A percentile compares a stretch with the other conserved stretches of the same genome.
Evolutionary conservation across 2,888 invertebrate genomes (phyloP).

Genomic region (Agrotis segetum): DNA sequence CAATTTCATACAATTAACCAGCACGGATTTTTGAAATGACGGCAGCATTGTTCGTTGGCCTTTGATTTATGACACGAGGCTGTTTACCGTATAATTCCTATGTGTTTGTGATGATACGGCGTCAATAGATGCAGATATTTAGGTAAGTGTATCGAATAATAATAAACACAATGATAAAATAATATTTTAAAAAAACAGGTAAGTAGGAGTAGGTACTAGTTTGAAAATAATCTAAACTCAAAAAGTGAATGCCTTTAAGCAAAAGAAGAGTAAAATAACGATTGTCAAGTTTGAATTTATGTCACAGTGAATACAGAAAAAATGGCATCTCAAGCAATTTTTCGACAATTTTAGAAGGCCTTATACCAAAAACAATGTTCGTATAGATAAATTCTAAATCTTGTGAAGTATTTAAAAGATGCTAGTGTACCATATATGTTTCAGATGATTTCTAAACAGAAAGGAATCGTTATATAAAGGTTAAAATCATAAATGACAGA

Average conservation of each 20-base stretch:
- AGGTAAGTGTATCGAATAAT: not conserved
- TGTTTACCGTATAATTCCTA: conserved; percentile 53
- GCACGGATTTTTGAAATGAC: conserved; percentile 64
- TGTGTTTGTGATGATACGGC: conserved; percentile 16
- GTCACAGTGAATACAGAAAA: conserved; percentile 51
- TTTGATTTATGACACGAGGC: conserved; percentile 58
- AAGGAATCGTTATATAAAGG: conserved; percentile 25
- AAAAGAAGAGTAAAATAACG: conserved; percentile 37
- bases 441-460: conserved; percentile 60
- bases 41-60: conserved; percentile 58
- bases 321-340: conserved; percentile 50
- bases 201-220: conserved; percentile 1
- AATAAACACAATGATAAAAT: not conserved
- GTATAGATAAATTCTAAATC: conserved; percentile 52
- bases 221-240: not conserved
- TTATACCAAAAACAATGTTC: conserved; percentile 46
- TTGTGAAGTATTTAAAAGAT: conserved; percentile 39
- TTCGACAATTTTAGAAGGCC: conserved; percentile 27
- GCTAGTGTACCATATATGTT: conserved; percentile 44
- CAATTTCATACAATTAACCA: conserved; percentile 60
- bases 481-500: conserved; percentile 50
- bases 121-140: not conserved
- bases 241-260: conserved; percentile 22
- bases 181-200: no score
- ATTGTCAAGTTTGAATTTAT: conserved; percentile 59